Evolutionary conservation across 2,888 invertebrate species (phyloP).

Genomic region (Colostygia pectinataria): DNA sequence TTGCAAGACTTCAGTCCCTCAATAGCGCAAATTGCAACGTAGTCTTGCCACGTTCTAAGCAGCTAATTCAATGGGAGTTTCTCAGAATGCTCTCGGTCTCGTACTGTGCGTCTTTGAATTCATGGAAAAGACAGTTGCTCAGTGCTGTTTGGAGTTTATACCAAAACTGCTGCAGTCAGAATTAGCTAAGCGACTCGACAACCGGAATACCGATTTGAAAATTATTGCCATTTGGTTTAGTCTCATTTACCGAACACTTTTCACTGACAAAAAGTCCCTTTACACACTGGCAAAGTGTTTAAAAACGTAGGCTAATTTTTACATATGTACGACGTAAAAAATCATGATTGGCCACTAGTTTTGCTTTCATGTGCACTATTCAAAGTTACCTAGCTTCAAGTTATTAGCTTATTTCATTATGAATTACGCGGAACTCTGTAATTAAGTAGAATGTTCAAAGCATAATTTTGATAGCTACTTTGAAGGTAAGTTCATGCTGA

Average conservation of each 20-base stretch:
- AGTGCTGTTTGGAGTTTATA: background rate
- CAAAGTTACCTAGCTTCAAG: conserved; percentile 15
- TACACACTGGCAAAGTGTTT: no score
- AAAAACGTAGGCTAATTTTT: no score
- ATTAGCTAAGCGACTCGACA: no score
- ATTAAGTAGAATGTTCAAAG: conserved; percentile 32
- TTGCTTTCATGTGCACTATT: conserved; percentile 1
- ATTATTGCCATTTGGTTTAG: no score
- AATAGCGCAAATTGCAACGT: conserved; percentile 11
- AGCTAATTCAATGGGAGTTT: conserved; percentile 10
- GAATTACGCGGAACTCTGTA: conserved; percentile 30
- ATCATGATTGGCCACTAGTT: no score
- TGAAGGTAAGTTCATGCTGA: conserved; percentile 11
- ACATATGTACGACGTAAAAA: no score
- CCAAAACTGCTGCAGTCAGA: background rate
- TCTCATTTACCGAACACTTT: no score
- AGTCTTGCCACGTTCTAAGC: conserved; percentile 13
- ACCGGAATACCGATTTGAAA: no score
- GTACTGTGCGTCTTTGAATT: background rate
- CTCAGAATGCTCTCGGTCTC: conserved; percentile 1
- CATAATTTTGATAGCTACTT: conserved; percentile 28
- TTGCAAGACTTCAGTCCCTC: conserved; percentile 5
- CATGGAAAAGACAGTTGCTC: background rate
- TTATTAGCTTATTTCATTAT: conserved; percentile 34
- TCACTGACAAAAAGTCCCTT: no score